phyloP scores from a whole-genome alignment of 2,888 invertebrate species.

The Agriopis aurantiaria region DNA sequence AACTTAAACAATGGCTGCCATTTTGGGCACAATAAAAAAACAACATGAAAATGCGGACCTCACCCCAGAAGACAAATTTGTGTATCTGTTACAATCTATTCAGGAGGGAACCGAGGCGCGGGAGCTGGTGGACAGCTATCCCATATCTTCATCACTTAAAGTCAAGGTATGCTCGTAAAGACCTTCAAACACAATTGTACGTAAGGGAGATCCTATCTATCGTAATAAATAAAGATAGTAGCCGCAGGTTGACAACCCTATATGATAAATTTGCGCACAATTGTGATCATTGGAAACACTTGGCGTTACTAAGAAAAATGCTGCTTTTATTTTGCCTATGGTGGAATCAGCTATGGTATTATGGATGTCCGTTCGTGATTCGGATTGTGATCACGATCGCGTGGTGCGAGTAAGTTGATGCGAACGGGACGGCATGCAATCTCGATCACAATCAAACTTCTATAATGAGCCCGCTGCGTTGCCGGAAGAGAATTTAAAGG shows the following conservation, averaged over 20 bases:
- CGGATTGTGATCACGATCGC: too few species aligned
- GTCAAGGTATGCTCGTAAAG: neutral
- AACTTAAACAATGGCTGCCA: neutral
- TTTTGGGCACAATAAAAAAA: constrained; percentile 3
- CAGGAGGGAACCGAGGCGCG: neutral
- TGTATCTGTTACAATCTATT: neutral
- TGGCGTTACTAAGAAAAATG: neutral
- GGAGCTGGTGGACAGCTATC: neutral
- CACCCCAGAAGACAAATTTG: neutral
- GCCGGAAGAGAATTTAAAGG: too few species aligned
- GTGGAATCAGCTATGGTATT: neutral
- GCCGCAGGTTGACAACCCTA: neutral
- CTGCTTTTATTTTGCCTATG: neutral
- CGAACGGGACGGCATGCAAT: too few species aligned
- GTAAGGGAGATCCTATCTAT: neutral
- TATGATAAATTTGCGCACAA: neutral
- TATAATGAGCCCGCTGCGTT: too few species aligned
- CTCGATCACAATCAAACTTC: too few species aligned
- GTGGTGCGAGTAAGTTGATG: too few species aligned
- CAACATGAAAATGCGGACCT: neutral
- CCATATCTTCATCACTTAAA: neutral
- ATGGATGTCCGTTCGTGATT: too few species aligned
- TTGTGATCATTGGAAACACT: neutral
- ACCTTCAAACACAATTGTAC: neutral
- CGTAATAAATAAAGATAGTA: neutral